Evolutionary conservation across 2,113 vertebrate genomes (phyloP).

Genomic region (Etia nguti): DNA sequence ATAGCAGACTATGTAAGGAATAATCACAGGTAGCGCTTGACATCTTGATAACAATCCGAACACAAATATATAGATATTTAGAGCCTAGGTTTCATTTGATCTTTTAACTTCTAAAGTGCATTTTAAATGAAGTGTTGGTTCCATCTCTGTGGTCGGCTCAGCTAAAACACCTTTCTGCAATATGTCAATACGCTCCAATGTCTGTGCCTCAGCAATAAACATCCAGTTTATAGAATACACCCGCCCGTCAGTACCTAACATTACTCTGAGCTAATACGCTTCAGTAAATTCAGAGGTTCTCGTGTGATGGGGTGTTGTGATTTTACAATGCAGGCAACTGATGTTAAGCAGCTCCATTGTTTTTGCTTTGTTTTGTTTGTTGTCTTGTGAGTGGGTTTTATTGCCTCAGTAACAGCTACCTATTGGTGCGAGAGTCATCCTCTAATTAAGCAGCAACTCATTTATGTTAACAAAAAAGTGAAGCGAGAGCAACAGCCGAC

Average conservation of each 20-base stretch:
- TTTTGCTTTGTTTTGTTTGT: background rate
- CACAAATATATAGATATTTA: background rate
- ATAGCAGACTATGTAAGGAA: background rate
- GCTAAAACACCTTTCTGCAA: background rate
- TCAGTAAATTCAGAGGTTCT: background rate
- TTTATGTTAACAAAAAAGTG: background rate
- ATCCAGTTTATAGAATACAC: fast-evolving
- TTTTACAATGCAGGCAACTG: background rate
- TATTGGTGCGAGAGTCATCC: background rate
- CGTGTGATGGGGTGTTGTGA: background rate
- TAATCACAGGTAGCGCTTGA: background rate
- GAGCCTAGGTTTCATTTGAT: background rate
- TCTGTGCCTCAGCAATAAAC: background rate
- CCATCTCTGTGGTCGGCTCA: background rate
- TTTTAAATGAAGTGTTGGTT: background rate
- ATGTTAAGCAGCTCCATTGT: conserved; percentile 30
- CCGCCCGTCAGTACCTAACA: background rate
- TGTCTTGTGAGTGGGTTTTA: conserved; percentile 23
- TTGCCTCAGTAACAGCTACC: background rate
- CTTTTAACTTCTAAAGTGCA: background rate
- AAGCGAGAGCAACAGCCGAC: background rate
- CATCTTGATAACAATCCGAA: too few species aligned
- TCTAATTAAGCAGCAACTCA: background rate
- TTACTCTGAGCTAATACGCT: background rate
- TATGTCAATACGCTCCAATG: background rate